Percentiles rank a stretch among this genome's conserved stretches.
phyloP scores from a whole-genome alignment of 2,113 vertebrate species.

The Pontoporia blainvillei region DNA sequence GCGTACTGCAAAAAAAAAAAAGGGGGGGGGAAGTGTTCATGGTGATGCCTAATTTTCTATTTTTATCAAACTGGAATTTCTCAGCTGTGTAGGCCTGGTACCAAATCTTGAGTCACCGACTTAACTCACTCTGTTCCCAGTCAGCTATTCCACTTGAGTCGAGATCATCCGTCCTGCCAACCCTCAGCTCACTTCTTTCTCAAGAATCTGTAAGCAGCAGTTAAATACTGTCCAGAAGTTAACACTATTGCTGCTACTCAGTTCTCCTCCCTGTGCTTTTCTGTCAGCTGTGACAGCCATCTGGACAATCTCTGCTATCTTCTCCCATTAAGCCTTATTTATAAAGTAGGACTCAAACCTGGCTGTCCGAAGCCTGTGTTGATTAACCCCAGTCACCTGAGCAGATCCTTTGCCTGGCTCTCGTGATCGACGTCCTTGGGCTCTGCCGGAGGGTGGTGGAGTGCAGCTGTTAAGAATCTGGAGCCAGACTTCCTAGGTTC shows the following conservation, averaged over 20 bases:
- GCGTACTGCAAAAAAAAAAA: too few species aligned
- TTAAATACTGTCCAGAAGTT: neutral
- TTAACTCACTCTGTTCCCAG: neutral
- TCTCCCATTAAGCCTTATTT: neutral
- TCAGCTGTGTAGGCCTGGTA: neutral
- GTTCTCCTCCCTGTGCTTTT: neutral
- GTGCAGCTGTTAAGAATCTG: neutral
- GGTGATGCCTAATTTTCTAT: conserved; percentile 9
- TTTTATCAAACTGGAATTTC: conserved; percentile 31
- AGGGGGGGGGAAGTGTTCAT: neutral
- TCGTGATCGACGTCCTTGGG: neutral
- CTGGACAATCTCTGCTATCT: neutral
- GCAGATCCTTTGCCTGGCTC: neutral
- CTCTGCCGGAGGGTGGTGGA: too few species aligned
- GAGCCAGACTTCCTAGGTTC: neutral
- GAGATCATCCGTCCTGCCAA: neutral
- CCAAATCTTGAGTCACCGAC: neutral
- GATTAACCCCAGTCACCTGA: neutral
- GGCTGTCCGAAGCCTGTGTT: neutral
- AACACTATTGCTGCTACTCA: accelerated
- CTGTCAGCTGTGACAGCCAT: neutral
- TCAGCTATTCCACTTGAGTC: conserved; percentile 16
- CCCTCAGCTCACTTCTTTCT: neutral
- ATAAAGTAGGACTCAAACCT: neutral
- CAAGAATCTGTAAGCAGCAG: neutral